Evolutionary conservation across 2,888 invertebrate genomes (phyloP).

Genomic region (Lasioglossum pauxillum): DNA sequence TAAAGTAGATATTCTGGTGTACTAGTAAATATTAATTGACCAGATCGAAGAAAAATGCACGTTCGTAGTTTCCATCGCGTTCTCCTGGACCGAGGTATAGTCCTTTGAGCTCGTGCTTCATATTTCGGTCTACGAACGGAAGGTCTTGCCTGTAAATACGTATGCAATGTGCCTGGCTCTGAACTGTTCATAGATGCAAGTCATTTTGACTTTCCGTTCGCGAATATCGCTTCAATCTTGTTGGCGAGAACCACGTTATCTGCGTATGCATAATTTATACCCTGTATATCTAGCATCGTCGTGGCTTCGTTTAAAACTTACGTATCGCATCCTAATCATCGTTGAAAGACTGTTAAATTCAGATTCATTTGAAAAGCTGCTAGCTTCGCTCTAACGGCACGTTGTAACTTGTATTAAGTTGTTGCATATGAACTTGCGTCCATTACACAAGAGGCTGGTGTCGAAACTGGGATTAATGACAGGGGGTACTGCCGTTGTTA

Average conservation of each 20-base stretch:
- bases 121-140: slow-evolving; percentile 43
- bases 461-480: background rate
- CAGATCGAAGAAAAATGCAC: background rate
- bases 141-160: slow-evolving; percentile 63
- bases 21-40: background rate
- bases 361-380: background rate
- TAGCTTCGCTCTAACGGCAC: background rate
- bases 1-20: background rate
- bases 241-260: background rate
- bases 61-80: background rate
- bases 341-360: background rate
- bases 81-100: background rate
- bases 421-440: background rate
- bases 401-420: background rate
- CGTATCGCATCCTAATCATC: background rate
- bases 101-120: slow-evolving; percentile 42
- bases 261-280: background rate
- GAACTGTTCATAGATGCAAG: background rate
- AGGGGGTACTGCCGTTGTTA: background rate
- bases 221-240: background rate
- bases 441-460: background rate
- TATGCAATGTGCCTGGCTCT: slow-evolving; percentile 21
- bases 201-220: background rate
- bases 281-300: background rate
- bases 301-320: background rate